Base-by-base conservation (phyloP, 2,797 vertebrate genomes). In the Adelosebastes latens region DNA sequence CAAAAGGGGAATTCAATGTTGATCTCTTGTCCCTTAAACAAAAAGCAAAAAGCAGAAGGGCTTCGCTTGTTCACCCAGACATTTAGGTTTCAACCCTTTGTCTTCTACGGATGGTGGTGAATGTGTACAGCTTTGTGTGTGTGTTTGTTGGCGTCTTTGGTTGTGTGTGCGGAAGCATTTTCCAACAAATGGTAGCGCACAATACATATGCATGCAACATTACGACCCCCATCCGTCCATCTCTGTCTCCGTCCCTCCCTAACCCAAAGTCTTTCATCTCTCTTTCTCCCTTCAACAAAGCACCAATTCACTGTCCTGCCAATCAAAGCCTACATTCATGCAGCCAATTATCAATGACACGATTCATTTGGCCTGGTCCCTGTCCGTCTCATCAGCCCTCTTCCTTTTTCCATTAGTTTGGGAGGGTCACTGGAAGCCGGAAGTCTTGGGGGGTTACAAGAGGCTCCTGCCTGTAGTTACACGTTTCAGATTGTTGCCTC, bases 291-390 rank as follows among this genome's bases (percentile, higher is more conserved):
- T 27, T 74, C 60, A 90, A 93, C 93, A 94, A 94, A 89, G 91
- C 87, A 62, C 77, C 80, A 60, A 84, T 91, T 91, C 87, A 88
- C 79, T 90, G 80, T 89, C 70, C 76, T 90, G 75, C 82, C 84
- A 89, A 87, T 92, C 91, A 95, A 94, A 92, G 92, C 88, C 82
- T 32, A 91, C 92, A 94, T 92, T 96, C 91, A 95, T 80, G 66
- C 61, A 65, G 73, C 81, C 80, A 85, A 88, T 90, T 89, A 89
- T 92, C 90, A 94, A 93, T 93, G 93, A 90, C 79, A 91, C 84
- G 80, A 93, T 93, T 95, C 89, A 91, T 92, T 80, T 87, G 81
- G 75, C 88, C 59, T 36, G 5, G 72, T 84, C 85, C 60, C 69
- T 68, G 66, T 81, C 42, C 16, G 62, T 83, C 77, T 77, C 79